Evolutionary conservation across 2,888 invertebrate genomes (phyloP), one percentile per base, ranked within the genome.

Genomic region (Mesorhabditis belari): DNA sequence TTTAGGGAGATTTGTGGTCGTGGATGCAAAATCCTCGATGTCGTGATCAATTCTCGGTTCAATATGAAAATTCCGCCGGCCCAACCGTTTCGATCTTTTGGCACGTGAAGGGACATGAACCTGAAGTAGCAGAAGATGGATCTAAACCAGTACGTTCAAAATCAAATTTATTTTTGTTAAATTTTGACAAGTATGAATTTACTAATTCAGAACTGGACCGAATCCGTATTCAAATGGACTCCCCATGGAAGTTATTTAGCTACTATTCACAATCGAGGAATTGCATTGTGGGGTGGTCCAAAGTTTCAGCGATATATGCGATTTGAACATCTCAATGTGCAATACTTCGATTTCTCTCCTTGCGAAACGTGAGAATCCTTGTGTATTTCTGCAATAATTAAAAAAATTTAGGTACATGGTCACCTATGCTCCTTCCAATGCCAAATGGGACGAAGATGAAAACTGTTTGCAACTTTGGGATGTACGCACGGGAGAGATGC

Each of bases 201-300:
- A 35, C 53, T 53, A 23, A 61, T 76, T 50, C 64, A 92, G 90
- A 87, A 89, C 73, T 98, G 96, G 89, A 94, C 95, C 0, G 94
- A 95, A 80, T 91, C 92, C 0, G 91, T 92, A 75, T 90, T 94
- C 1, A 89, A 90, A 74, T 99, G 96, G 96, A 98, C 98, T 1
- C 96, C 96, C 0, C 85, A 92, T 49, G 98, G 98, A 53, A 94
- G 94, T 0, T 98, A 92, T 82, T 85, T 99, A 71, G 89, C 94
- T 0, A 96, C 98, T 0, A 92, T 95, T 85, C 98, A 99, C 81
- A 88, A 89, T 83, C 87, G 58, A 67, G 98, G 98, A 60, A 92
- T 96, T 56, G 93, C 92, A 0, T 85, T 99, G 53, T 98, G 98
- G 98, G 96, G 93, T 21, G 96, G 96, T 0, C 90, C 91, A 25